Base-by-base conservation (phyloP, 2,888 invertebrate genomes). In the Campopleginae sp. region DNA sequence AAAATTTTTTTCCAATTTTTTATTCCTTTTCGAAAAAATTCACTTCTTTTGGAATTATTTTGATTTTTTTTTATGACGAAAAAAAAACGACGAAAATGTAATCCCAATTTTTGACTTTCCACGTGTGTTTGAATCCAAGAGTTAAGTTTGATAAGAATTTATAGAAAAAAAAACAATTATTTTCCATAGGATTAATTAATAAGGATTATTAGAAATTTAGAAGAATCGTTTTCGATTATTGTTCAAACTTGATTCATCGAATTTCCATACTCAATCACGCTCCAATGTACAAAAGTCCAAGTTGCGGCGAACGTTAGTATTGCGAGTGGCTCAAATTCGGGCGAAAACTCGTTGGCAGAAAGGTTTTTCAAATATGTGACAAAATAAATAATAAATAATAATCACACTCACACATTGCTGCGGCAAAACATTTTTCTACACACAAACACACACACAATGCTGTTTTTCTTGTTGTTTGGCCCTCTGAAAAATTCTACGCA, bases 401-500 rank as follows among this genome's bases (percentile, higher is more conserved):
- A 10, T 46, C 31, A 66, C 72, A 65, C 63, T 12, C 44, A 71
- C 77, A 44, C 63, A 31, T 61, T 54, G 75, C 75, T 42, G 51
- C 42, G 54, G 66, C 71, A 31, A 71, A 27, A 42, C 31, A 54
- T 71, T 51, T 12, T 66, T n/a, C n/a, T 44, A 72, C 66, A 72
- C 54, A 58, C 3, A 65, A n/a, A 27, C 27, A 58, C 58, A 58
- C 27, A 4, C 14, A 27, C 58, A 14, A 10, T 12, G 23, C 23
- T 23, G 10, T 79, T 83, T 70, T 75, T 75, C 61, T 83, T 33
- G 51, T 75, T 79, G 68, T 72, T 66, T 72, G 17, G 68, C 27
- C 68, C 65, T 65, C 46, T 61, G 10, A 42, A 19, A 61, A 61
- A 23, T 23, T 74, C 58, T n/a, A 74, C 42, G 84, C 80, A 80